A percentile compares a stretch with the other conserved stretches of the same genome.
phyloP scores from a whole-genome alignment of 2,888 invertebrate genomes.

The Stegophylla sp. region DNA sequence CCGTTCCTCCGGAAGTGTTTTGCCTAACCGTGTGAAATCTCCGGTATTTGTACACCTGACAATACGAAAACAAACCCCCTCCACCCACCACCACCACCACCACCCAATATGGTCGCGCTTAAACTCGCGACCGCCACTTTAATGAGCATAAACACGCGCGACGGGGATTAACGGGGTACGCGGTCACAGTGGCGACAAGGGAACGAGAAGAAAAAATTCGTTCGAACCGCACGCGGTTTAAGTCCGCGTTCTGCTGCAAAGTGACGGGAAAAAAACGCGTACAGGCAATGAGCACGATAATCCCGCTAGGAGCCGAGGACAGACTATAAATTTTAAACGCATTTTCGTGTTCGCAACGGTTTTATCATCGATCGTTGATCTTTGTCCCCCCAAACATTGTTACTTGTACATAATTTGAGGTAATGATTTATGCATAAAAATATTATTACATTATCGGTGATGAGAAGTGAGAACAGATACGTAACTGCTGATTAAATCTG shows the following conservation, averaged over 20 bases:
- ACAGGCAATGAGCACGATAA: neutral
- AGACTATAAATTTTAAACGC: neutral
- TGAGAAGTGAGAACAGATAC: too few species aligned
- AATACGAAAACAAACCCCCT: slow-evolving; percentile 35
- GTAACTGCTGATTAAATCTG: too few species aligned
- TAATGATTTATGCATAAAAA: too few species aligned
- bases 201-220: slow-evolving; percentile 1
- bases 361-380: neutral
- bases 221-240: neutral
- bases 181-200: too few species aligned
- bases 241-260: too few species aligned
- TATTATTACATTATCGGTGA: too few species aligned
- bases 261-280: neutral
- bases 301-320: neutral
- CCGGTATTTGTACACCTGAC: slow-evolving; percentile 54
- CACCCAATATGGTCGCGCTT: too few species aligned
- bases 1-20: slow-evolving; percentile 10
- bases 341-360: neutral
- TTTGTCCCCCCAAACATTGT: neutral
- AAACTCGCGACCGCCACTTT: slow-evolving; percentile 26
- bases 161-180: neutral
- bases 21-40: slow-evolving; percentile 52
- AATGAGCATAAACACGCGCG: slow-evolving; percentile 32
- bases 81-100: too few species aligned
- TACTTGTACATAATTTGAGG: too few species aligned